phyloP scores from a whole-genome alignment of 2,888 invertebrate genomes.

The Euplagia quadripunctaria region DNA sequence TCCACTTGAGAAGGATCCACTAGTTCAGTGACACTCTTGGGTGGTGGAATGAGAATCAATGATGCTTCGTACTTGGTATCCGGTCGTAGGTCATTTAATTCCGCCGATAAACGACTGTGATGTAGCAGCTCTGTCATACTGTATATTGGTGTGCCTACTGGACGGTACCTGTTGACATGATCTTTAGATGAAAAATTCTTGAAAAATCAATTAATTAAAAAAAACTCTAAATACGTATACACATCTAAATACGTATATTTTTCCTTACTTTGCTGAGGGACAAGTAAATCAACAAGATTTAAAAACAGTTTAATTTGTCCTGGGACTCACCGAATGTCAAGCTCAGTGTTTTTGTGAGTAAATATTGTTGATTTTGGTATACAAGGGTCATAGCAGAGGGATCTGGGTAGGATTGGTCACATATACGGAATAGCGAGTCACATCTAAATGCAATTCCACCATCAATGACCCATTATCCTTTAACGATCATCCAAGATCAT shows the following conservation, averaged over 20 bases:
- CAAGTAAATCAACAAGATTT: background rate
- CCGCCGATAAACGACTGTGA: constrained; percentile 92
- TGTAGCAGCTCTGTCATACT: constrained; percentile 95
- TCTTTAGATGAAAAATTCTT: background rate
- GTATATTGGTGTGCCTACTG: constrained; percentile 93
- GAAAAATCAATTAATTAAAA: background rate
- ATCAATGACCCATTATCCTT: background rate
- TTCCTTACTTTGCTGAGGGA: background rate
- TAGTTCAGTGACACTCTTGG: constrained; percentile 92
- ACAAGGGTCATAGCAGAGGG: background rate
- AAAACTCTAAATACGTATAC: background rate
- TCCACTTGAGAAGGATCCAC: constrained; percentile 90
- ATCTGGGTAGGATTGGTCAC: background rate
- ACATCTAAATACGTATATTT: background rate
- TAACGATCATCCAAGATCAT: background rate
- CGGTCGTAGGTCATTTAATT: constrained; percentile 92
- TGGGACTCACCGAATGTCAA: too few relatives aligned
- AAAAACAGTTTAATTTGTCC: background rate
- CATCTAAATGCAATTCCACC: background rate
- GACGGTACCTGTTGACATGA: constrained; percentile 89
- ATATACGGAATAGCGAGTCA: background rate
- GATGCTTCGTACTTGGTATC: constrained; percentile 94
- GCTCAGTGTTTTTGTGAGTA: background rate
- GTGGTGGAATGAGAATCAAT: constrained; percentile 94
- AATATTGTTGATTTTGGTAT: background rate